Conservation (phyloP, 2,113 vertebrate species). For the Delphinapterus leucas region DNA sequence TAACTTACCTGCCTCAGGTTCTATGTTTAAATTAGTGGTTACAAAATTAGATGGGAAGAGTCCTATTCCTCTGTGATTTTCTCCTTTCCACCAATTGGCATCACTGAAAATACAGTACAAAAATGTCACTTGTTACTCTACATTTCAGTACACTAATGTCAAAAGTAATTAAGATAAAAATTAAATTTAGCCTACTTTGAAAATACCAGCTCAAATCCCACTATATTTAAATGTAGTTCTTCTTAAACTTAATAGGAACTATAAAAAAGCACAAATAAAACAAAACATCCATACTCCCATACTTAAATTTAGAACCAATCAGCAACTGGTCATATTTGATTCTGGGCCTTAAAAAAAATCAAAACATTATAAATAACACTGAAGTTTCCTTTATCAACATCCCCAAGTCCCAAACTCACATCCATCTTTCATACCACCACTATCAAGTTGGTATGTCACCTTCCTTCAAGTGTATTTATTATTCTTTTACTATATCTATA, state of each 20-base stretch:
- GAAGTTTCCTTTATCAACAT: not conserved
- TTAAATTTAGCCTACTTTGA: not conserved
- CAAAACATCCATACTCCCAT: not conserved
- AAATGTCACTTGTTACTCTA: not conserved
- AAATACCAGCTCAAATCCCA: not conserved
- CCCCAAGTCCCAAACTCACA: not conserved
- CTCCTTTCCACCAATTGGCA: constrained; percentile 99
- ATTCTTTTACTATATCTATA: not conserved
- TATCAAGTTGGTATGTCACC: not conserved
- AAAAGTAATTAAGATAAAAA: constrained; percentile 33
- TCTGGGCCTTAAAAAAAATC: not conserved
- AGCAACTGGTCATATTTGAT: not conserved
- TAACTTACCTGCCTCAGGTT: constrained; percentile 90
- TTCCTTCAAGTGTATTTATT: not conserved
- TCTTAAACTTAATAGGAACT: constrained; percentile 43
- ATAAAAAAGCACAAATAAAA: constrained; percentile 38
- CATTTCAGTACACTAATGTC: not conserved
- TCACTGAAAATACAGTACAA: constrained; percentile 85
- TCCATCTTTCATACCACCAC: not conserved
- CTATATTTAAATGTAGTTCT: not conserved
- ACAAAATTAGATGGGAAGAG: constrained; percentile 99
- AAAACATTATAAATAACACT: not conserved
- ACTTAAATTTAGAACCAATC: not conserved
- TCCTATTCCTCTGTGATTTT: constrained; percentile 96
- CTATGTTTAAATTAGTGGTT: constrained; percentile 90